Conservation (phyloP, 2,797 vertebrate genomes). For the Oreortyx pictus region DNA sequence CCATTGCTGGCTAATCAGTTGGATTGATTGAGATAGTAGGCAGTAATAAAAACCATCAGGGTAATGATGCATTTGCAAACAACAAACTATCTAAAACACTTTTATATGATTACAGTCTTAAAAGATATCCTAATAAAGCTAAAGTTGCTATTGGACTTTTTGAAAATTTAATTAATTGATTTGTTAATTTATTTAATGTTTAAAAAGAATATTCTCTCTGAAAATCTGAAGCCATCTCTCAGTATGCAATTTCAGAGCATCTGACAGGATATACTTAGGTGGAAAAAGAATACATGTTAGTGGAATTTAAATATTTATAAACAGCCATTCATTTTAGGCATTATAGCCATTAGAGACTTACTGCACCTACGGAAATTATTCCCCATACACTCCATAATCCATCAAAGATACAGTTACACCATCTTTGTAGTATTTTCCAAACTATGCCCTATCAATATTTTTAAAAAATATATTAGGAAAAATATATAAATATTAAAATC, state of each 20-base stretch:
- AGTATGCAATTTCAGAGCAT: conserved; percentile 39
- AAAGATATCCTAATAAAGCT: conserved; percentile 48
- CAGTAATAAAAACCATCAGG: conserved; percentile 33
- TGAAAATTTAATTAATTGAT: not conserved
- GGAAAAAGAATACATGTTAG: rapidly evolving
- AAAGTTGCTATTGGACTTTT: conserved; percentile 6
- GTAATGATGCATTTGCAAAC: not conserved
- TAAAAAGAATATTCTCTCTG: conserved; percentile 62
- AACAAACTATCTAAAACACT: not conserved
- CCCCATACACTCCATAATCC: rapidly evolving
- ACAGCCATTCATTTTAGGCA: not conserved
- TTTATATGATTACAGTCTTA: conserved; percentile 34
- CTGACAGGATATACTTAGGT: not conserved
- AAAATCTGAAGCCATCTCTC: not conserved
- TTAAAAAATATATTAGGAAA: not conserved
- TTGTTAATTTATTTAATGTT: not conserved
- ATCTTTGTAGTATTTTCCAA: not conserved
- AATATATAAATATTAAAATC: not conserved
- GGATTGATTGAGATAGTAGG: not conserved
- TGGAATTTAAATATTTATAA: not conserved
- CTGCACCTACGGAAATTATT: not conserved
- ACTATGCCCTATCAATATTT: not conserved
- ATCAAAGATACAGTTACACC: not conserved
- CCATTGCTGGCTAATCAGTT: conserved; percentile 9
- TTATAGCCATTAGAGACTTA: not conserved